These are phyloP conservation scores for Isichthys henryi DNA, from an alignment of 2,113 vertebrate genomes.

Conservation along the genomic window DNA sequence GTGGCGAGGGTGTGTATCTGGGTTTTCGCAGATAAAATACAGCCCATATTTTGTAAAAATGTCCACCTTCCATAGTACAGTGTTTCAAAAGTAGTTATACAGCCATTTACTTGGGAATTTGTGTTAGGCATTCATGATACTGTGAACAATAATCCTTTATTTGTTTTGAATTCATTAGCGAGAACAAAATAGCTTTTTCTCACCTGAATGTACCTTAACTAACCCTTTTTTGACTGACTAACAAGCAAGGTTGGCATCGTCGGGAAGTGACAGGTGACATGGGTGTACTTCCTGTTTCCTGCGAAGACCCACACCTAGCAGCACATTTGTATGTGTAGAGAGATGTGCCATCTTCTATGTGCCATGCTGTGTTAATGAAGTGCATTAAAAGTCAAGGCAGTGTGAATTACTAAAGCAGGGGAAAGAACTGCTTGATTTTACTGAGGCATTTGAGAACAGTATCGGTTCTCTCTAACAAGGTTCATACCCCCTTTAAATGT, in stretches of 20 bases:
- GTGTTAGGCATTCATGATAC: not conserved
- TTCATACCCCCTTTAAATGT: not conserved
- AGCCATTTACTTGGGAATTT: not conserved
- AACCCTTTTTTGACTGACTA: not conserved
- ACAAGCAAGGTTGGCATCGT: not conserved
- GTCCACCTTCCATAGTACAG: not conserved
- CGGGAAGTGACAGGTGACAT: not conserved
- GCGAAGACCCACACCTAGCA: not conserved
- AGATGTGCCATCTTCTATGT: not conserved
- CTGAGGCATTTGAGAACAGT: not conserved
- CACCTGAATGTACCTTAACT: not conserved
- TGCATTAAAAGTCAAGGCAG: not conserved
- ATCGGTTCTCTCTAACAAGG: slow-evolving; percentile 6
- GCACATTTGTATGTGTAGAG: not conserved
- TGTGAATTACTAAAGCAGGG: not conserved
- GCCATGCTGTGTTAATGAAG: not conserved
- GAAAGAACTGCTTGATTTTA: not conserved
- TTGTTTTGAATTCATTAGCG: not conserved
- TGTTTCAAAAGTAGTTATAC: not conserved
- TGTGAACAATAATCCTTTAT: not conserved
- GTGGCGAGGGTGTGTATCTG: not conserved
- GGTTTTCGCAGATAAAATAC: not conserved
- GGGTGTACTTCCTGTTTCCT: not conserved
- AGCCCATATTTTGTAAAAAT: not conserved
- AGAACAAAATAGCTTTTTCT: not conserved